Base-by-base conservation (phyloP, 2,888 invertebrate species). In the Polia nebulosa region DNA sequence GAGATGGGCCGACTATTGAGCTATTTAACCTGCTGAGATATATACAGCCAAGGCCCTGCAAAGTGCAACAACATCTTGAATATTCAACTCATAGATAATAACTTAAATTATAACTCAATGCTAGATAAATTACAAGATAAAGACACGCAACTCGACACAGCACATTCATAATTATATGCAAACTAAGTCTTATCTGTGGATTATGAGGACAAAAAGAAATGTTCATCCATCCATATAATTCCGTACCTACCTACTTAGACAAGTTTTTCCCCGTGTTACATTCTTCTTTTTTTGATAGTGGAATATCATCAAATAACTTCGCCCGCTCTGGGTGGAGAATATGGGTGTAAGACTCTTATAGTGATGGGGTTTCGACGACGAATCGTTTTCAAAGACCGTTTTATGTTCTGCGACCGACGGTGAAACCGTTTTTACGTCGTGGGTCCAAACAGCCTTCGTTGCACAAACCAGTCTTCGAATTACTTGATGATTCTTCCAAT, bases 151-250 rank as follows among this genome's bases (percentile, higher is more conserved):
- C 56, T 36, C 34, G 49, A 49, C 34, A 44, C 49, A 36, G n/a
- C 34, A 47, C n/a, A 45, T 25, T 63, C 55, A 55, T 69, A 69
- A 74, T 74, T 53, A 53, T 39, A 39, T 49, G 25, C 62, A 56
- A 75, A 60, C 29, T 20, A 11, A n/a, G 45, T 15, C 36, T 72
- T 66, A 72, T 55, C 66, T 11, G 9, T 32, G 27, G 57, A 53
- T 69, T 41, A 44, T 9, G 22, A 9, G 1, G 29, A 41, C 49
- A 45, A 32, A 61, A 45, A 41, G 1, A 39, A 39, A 47, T 52
- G 39, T 13, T 60, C 6, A 56, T 67, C 49, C 41, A 58, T 58
- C 53, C 41, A 34, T 58, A 32, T 20, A 58, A 47, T 8, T 4
- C n/a, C 13, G 15, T 34, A 45, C 11, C 2, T 22, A 45, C 47